Evolutionary conservation across 2,113 vertebrate species (phyloP).

Genomic region (Speoplatyrhinus poulsoni): DNA sequence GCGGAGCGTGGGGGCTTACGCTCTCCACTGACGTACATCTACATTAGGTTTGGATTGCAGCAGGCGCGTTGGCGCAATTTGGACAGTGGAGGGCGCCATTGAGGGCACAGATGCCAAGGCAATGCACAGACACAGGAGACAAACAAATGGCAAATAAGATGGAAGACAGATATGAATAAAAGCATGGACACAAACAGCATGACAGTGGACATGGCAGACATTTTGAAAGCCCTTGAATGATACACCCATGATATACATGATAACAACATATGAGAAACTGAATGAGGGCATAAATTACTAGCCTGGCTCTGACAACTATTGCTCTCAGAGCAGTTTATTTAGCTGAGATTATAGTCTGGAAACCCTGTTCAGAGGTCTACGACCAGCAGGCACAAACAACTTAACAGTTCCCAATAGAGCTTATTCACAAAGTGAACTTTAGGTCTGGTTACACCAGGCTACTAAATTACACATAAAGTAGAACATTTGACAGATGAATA

Average conservation of each 20-base stretch:
- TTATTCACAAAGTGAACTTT: too few relatives aligned
- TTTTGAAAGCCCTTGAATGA: slow-evolving; percentile 16
- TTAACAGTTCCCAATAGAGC: too few relatives aligned
- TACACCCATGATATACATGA: slow-evolving; percentile 4
- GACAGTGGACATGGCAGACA: slow-evolving; percentile 3
- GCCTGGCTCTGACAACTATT: too few relatives aligned
- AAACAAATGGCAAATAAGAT: slow-evolving; percentile 45
- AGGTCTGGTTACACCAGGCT: too few relatives aligned
- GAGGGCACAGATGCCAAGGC: slow-evolving; percentile 43
- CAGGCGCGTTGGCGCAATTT: slow-evolving; percentile 7
- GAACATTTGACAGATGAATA: too few relatives aligned
- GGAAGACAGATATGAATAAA: slow-evolving; percentile 38
- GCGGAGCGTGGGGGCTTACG: slow-evolving; percentile 84
- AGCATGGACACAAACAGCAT: slow-evolving; percentile 45
- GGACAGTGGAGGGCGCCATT: slow-evolving; percentile 38
- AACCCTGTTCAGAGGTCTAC: too few relatives aligned
- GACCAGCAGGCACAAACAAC: too few relatives aligned
- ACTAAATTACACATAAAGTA: too few relatives aligned
- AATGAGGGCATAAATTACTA: too few relatives aligned
- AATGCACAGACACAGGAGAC: slow-evolving; percentile 24
- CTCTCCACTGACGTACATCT: slow-evolving; percentile 91
- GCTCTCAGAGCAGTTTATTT: too few relatives aligned
- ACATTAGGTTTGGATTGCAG: slow-evolving; percentile 45
- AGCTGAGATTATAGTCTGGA: too few relatives aligned
- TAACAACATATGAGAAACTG: background rate